These are phyloP conservation scores for Gallinago stenura DNA, from an alignment of 2,797 vertebrate species.

Conservation along the genomic window DNA sequence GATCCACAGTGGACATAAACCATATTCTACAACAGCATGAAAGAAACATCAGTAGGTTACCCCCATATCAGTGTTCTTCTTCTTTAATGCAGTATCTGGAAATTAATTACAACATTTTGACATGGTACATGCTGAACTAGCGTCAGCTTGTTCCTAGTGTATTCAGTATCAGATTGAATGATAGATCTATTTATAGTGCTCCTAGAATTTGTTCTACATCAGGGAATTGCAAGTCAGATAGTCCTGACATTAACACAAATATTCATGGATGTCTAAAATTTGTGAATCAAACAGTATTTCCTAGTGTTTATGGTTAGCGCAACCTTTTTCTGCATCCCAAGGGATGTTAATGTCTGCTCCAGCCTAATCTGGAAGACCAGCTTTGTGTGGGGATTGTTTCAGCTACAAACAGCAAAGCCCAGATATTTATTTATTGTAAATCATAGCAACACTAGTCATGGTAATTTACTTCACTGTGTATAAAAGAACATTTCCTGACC, in stretches of 20 bases:
- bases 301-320: not conserved
- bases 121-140: conserved; percentile 40
- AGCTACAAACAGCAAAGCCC: not conserved
- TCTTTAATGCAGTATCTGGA: not conserved
- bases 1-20: not conserved
- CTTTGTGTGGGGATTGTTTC: not conserved
- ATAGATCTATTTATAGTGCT: conserved; percentile 46
- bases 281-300: conserved; percentile 2
- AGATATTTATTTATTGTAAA: not conserved
- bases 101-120: conserved; percentile 54
- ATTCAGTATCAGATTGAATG: conserved; percentile 14
- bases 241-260: conserved; percentile 29
- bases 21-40: not conserved
- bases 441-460: not conserved
- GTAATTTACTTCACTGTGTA: not conserved
- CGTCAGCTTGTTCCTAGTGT: conserved; percentile 41
- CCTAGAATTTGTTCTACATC: conserved; percentile 21
- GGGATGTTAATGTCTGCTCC: not conserved
- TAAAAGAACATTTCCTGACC: not conserved
- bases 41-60: not conserved
- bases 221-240: conserved; percentile 42
- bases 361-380: not conserved
- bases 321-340: not conserved
- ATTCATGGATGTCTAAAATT: not conserved
- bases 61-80: not conserved